These are phyloP conservation scores for Brachystomella parvula DNA, from an alignment of 1,140 invertebrate genomes.

Conservation along the genomic window DNA sequence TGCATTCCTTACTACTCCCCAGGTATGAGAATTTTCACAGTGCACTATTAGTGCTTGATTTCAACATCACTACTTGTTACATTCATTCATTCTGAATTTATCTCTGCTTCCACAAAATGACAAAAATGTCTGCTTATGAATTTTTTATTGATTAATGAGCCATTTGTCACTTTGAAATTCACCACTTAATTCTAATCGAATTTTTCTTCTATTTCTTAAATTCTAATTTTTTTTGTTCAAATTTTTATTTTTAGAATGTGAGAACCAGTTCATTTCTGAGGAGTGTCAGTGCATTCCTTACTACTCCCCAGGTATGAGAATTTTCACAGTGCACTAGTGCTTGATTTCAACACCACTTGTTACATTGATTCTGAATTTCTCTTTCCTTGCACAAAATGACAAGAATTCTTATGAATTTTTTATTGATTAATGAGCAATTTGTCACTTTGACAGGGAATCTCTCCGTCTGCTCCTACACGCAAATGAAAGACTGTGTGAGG, in stretches of 20 bases:
- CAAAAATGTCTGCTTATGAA: background rate
- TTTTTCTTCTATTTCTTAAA: no score
- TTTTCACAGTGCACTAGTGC: background rate
- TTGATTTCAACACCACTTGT: background rate
- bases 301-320: constrained; percentile 34
- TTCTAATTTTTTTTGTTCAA: no score
- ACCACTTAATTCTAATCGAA: no score
- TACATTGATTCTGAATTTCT: no score
- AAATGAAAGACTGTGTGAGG: constrained; percentile 29
- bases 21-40: constrained; percentile 19
- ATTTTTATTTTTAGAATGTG: constrained; percentile 32
- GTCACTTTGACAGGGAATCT: constrained; percentile 26
- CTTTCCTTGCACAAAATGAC: no score
- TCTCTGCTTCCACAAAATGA: no score
- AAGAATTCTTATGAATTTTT: background rate
- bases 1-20: constrained; percentile 37
- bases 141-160: no score
- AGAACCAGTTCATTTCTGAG: constrained; percentile 34
- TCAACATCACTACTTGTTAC: background rate
- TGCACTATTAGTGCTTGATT: background rate
- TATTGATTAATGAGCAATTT: no score
- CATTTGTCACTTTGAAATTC: background rate
- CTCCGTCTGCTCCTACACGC: constrained; percentile 18
- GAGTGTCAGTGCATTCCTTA: constrained; percentile 36
- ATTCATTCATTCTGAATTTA: no score